phyloP scores from a whole-genome alignment of 2,888 invertebrate genomes.

The Nemotelus pantherinus region DNA sequence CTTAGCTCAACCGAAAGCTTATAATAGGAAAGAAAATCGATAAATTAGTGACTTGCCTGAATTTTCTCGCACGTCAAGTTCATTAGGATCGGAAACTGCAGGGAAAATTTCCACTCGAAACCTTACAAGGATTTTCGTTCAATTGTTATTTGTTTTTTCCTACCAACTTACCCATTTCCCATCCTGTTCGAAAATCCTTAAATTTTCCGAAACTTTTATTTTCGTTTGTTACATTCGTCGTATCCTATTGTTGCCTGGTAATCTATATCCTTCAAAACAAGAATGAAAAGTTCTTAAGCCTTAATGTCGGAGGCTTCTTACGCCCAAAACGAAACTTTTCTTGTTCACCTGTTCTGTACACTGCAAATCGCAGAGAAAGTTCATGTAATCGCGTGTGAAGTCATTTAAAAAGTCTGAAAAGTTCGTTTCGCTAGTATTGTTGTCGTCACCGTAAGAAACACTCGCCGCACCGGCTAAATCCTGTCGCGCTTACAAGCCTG shows the following conservation, averaged over 20 bases:
- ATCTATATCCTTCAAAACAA: background rate
- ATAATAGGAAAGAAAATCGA: background rate
- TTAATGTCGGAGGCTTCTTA: background rate
- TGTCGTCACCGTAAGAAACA: no score
- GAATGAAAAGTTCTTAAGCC: background rate
- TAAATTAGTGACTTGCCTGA: background rate
- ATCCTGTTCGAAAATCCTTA: background rate
- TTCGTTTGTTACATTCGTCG: background rate
- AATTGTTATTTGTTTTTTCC: background rate
- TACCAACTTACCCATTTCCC: background rate
- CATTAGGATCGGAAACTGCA: background rate
- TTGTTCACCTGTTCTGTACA: background rate
- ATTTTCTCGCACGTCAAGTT: background rate
- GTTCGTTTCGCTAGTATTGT: conserved; percentile 1
- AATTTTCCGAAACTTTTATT: background rate
- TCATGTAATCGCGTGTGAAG: conserved; percentile 38
- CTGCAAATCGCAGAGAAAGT: conserved; percentile 5
- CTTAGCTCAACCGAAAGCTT: background rate
- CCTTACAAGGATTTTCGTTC: conserved; percentile 5
- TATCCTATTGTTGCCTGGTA: background rate
- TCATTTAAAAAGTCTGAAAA: conserved; percentile 29
- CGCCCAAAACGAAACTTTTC: conserved; percentile 2
- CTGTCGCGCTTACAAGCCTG: background rate
- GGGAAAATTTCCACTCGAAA: background rate
- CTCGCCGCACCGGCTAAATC: background rate